Conservation (phyloP, 2,113 vertebrate species). For the Noctilio leporinus region DNA sequence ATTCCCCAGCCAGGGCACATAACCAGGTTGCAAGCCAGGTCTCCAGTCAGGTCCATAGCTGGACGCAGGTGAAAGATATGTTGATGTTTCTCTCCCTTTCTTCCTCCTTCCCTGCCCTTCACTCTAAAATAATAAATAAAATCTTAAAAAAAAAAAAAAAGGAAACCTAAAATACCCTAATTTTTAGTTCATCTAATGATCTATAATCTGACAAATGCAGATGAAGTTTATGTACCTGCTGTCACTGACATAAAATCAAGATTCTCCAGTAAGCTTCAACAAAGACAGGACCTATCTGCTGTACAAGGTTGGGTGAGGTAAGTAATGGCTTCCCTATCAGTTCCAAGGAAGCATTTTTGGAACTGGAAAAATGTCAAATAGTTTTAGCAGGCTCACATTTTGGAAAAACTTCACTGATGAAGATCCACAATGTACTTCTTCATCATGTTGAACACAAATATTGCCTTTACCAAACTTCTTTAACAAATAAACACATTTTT, state of each 20-base stretch:
- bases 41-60: too few relatives aligned
- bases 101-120: too few relatives aligned
- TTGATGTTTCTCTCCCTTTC: too few relatives aligned
- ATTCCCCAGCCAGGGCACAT: too few relatives aligned
- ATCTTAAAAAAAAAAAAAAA: slow-evolving; percentile 38
- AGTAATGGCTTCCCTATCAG: not conserved
- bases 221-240: not conserved
- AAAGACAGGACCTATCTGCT: not conserved
- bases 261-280: not conserved
- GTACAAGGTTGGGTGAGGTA: not conserved
- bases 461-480: not conserved
- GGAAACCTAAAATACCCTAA: not conserved
- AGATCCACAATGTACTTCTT: not conserved
- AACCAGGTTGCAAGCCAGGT: too few relatives aligned
- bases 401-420: not conserved
- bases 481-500: not conserved
- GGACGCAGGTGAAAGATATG: too few relatives aligned
- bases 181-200: slow-evolving; percentile 25
- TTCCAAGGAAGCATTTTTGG: not conserved
- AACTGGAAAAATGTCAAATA: not conserved
- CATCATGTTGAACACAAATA: not conserved
- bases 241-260: not conserved
- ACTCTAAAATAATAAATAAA: too few relatives aligned
- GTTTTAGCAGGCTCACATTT: not conserved
- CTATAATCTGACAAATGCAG: not conserved